These are phyloP conservation scores for Cygnus atratus DNA, from an alignment of 2,113 vertebrate genomes.

Conservation along the genomic window DNA sequence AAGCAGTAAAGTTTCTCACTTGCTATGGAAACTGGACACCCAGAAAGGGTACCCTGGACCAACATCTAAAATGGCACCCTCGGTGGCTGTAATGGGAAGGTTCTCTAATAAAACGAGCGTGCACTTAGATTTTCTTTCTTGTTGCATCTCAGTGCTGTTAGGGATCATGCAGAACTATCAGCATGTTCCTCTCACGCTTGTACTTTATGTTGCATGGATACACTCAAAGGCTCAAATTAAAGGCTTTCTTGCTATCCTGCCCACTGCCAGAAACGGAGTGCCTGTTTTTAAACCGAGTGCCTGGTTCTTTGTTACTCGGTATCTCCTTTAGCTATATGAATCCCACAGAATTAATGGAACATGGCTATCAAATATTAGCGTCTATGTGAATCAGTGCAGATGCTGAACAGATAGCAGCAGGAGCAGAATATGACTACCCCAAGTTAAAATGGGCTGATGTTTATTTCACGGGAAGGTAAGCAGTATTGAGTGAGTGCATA, in stretches of 20 bases:
- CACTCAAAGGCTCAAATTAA: slow-evolving; percentile 44
- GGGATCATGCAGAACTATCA: not conserved
- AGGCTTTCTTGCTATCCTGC: slow-evolving; percentile 22
- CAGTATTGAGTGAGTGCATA: not conserved
- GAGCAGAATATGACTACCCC: not conserved
- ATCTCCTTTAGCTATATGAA: not conserved
- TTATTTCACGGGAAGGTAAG: not conserved
- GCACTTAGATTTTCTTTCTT: slow-evolving; percentile 3
- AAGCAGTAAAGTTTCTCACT: not conserved
- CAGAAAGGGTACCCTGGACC: not conserved
- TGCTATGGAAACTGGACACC: not conserved
- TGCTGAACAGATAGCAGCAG: not conserved
- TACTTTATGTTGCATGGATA: slow-evolving; percentile 43
- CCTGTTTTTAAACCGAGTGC: slow-evolving; percentile 6
- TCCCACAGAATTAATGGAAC: not conserved
- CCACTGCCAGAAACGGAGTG: not conserved
- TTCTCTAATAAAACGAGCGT: not conserved
- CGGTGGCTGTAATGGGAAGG: not conserved
- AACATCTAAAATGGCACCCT: not conserved
- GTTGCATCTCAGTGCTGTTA: not conserved
- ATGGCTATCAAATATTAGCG: not conserved
- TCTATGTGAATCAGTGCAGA: not conserved
- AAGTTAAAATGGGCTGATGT: not conserved
- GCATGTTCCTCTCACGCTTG: not conserved
- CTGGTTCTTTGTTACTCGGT: not conserved